Evolutionary conservation across 2,888 invertebrate species (phyloP).

Genomic region (Himalopsyche japonica): DNA sequence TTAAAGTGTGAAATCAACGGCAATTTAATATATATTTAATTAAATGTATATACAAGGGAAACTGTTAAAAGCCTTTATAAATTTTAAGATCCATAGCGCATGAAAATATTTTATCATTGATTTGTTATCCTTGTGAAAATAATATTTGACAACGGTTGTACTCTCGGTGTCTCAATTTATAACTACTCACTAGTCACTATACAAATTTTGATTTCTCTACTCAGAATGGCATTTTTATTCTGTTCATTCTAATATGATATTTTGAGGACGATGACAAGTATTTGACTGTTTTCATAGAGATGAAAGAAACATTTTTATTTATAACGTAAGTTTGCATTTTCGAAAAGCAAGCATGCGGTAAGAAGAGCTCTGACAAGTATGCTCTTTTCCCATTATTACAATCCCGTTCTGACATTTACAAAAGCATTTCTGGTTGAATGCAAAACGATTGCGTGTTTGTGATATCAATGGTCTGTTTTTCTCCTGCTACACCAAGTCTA

Average conservation of each 20-base stretch:
- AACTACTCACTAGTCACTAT: too few species aligned
- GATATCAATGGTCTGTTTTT: neutral
- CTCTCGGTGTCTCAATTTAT: too few species aligned
- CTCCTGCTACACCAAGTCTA: neutral
- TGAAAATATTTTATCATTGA: too few species aligned
- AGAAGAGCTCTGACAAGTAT: neutral
- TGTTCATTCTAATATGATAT: neutral
- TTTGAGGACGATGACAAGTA: neutral
- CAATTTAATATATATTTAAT: too few species aligned
- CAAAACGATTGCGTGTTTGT: neutral
- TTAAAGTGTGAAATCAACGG: too few species aligned
- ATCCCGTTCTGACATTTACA: neutral
- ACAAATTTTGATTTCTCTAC: too few species aligned
- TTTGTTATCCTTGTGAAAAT: too few species aligned
- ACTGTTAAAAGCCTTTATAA: too few species aligned
- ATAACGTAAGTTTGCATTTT: neutral
- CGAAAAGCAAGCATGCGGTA: neutral
- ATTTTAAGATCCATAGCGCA: too few species aligned
- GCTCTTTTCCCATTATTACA: neutral
- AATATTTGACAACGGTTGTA: too few species aligned
- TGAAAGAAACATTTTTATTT: neutral
- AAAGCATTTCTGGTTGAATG: neutral
- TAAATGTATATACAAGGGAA: too few species aligned
- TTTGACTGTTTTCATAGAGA: neutral
- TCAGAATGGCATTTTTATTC: neutral